phyloP scores from a whole-genome alignment of 35 echinoderm and acorn worm genomes.

The Lytechinus pictus region DNA sequence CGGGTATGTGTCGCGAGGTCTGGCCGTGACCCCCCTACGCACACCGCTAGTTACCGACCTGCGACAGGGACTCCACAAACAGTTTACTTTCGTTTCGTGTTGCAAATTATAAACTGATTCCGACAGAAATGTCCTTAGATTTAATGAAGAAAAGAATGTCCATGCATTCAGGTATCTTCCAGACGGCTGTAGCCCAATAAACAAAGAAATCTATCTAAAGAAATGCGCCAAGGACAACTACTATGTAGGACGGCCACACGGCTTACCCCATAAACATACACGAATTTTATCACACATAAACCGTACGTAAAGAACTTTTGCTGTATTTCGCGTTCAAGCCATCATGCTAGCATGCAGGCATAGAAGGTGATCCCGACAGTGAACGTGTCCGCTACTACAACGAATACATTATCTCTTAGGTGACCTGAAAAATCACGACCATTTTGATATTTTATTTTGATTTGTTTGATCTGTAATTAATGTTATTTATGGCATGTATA shows the following conservation, averaged over 20 bases:
- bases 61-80: conserved; percentile 35
- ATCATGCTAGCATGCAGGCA: conserved; percentile 22
- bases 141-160: background rate
- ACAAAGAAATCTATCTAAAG: background rate
- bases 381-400: conserved; percentile 34
- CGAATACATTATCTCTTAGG: background rate
- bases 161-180: background rate
- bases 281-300: conserved; percentile 26
- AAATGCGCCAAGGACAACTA: conserved; percentile 22
- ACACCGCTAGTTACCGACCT: conserved; percentile 49
- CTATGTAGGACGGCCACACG: conserved; percentile 26
- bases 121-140: background rate
- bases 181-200: background rate
- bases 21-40: conserved; percentile 51
- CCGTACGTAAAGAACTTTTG: conserved; percentile 34
- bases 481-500: background rate
- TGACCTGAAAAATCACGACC: background rate
- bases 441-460: background rate
- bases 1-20: conserved; percentile 7
- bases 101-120: background rate
- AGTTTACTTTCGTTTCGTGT: conserved; percentile 22
- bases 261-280: conserved; percentile 13
- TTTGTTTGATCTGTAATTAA: background rate
- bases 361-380: conserved; percentile 33
- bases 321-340: conserved; percentile 21